Evolutionary conservation across 2,797 vertebrate species (phyloP).

Genomic region (Chrosomus eos): DNA sequence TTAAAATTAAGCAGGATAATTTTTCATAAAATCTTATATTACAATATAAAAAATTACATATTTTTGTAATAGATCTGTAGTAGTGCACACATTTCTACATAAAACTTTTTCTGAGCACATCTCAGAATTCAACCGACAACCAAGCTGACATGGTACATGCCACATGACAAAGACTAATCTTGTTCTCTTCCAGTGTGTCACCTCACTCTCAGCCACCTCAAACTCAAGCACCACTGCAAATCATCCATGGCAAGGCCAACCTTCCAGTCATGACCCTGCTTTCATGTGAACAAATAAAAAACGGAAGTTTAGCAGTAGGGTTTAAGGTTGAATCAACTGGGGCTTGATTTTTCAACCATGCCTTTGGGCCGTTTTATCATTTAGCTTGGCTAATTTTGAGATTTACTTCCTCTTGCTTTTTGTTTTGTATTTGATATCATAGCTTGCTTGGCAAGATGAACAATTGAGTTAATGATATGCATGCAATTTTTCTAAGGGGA

Average conservation of each 20-base stretch:
- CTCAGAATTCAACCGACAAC: not conserved
- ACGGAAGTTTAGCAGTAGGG: conserved; percentile 68
- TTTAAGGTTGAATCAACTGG: conserved; percentile 70
- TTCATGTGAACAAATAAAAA: conserved; percentile 45
- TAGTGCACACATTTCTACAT: not conserved
- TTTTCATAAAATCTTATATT: not conserved
- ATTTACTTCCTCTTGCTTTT: conserved; percentile 3
- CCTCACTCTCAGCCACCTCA: conserved; percentile 65
- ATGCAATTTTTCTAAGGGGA: not conserved
- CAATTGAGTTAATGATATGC: not conserved
- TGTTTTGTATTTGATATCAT: conserved; percentile 10
- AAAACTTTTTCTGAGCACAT: not conserved
- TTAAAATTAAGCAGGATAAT: not conserved
- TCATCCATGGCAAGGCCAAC: conserved; percentile 66
- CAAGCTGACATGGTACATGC: not conserved
- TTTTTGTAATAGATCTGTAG: not conserved
- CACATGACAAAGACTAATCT: conserved; percentile 37
- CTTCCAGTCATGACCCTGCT: conserved; percentile 40
- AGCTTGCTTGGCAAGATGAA: not conserved
- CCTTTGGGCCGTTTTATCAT: not conserved
- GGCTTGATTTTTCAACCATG: conserved; percentile 15
- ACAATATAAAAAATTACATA: not conserved
- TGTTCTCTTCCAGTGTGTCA: conserved; percentile 60
- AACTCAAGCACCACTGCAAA: conserved; percentile 65
- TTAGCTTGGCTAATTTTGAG: not conserved